Evolutionary conservation across 2,888 invertebrate species (phyloP), one percentile per base, ranked within the genome.

Genomic region (Megalurothrips usitatus): DNA sequence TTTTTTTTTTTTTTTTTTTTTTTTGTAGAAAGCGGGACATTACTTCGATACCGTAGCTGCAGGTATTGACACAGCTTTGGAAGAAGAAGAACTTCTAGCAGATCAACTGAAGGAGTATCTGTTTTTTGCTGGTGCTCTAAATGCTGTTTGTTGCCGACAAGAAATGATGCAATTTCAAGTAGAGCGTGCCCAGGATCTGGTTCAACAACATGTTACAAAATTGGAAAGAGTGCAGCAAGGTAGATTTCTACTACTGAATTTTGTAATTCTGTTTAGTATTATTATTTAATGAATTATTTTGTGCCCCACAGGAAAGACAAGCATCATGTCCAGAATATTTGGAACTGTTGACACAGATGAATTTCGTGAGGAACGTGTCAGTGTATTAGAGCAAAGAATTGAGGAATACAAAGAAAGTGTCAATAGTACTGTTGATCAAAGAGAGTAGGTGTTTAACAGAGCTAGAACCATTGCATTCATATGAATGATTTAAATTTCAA

Each of bases 71-170:
- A 90, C 92, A 0, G 90, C 92, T 48, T 89, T 95, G 3, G 95
- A 95, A 85, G 94, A 95, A 84, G 95, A 95, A 86, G 95, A 95
- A 85, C 91, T 94, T 84, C 89, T 94, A 81, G 94, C 94, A 0
- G 95, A 95, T 86, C 95, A 95, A 86, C 87, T 95, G 81, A 95
- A 95, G 86, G 95, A 95, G 87, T 95, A 95, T 87, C 87, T 94
- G 81, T 94, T 94, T 86, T 94, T 92, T 86, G 92, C 94, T 0
- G 91, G 91, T 47, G 92, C 94, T 0, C 86, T 95, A 80, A 92
- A 94, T 86, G 91, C 91, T 83, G 91, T 94, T 47, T 94, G 94
- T 84, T 90, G 89, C 84, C 92, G 94, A 85, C 92, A 94, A 84
- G 94, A 94, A 86, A 89, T 92, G 52, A 85, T 94, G 83, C 94